Conservation (phyloP, 2,113 vertebrate genomes). For the Pitta sordida region DNA sequence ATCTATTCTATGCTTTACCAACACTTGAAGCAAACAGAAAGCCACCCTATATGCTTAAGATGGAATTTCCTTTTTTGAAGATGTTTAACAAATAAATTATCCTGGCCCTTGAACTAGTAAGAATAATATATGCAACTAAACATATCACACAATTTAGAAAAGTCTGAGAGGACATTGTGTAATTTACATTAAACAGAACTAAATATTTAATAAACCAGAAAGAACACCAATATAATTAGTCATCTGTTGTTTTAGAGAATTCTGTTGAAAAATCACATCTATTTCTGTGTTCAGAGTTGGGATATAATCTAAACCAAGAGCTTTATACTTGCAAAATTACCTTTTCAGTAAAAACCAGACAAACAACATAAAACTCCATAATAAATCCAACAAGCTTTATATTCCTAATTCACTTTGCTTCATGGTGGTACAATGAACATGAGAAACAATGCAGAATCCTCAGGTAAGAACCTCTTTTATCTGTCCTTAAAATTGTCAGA, state of each 20-base stretch:
- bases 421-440: too few relatives aligned
- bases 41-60: background rate
- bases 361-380: rapidly evolving
- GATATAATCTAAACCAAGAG: background rate
- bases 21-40: background rate
- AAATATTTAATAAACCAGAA: background rate
- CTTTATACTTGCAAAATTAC: background rate
- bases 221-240: background rate
- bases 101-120: background rate
- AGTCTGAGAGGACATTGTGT: background rate
- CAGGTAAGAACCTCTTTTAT: background rate
- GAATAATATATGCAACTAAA: background rate
- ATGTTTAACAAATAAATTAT: background rate
- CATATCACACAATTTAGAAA: background rate
- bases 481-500: background rate
- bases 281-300: background rate
- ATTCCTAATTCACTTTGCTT: background rate
- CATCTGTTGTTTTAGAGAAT: background rate
- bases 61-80: background rate
- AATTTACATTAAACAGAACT: background rate
- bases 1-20: background rate
- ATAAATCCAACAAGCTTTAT: rapidly evolving
- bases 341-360: background rate
- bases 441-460: background rate
- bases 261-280: background rate